A percentile compares a stretch with the other conserved stretches of the same genome.
phyloP scores from a whole-genome alignment of 2,113 vertebrate genomes.

The Calypte anna region DNA sequence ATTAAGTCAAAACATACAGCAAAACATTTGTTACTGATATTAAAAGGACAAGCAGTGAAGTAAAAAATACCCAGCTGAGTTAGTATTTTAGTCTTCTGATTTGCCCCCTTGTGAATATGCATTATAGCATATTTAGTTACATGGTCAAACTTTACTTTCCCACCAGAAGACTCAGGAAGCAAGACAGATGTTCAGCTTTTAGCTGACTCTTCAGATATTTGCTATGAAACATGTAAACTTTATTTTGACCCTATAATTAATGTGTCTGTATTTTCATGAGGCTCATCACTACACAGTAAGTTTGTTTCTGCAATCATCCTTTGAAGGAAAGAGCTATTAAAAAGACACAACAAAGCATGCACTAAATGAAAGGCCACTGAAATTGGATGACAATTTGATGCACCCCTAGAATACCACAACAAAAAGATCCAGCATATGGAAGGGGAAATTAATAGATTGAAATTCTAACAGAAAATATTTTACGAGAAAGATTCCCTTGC shows the following conservation, averaged over 20 bases:
- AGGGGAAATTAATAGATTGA: neutral
- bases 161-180: neutral
- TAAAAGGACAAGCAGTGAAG: neutral
- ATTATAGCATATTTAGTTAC: conserved; percentile 25
- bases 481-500: neutral
- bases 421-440: neutral
- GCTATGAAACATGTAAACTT: neutral
- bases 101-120: conserved; percentile 4
- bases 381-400: neutral
- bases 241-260: neutral
- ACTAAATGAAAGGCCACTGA: neutral
- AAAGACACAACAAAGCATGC: neutral
- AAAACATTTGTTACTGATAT: conserved; percentile 1
- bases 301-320: neutral
- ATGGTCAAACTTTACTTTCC: conserved; percentile 11
- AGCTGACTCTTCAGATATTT: conserved; percentile 19
- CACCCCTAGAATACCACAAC: neutral
- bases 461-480: neutral
- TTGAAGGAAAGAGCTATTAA: neutral
- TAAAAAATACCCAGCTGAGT: neutral
- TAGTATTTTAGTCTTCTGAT: neutral
- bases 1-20: neutral
- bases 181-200: conserved; percentile 41
- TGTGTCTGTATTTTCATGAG: neutral
- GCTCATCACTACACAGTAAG: neutral